Conservation (phyloP, 1,140 invertebrate genomes). For the Apocrypta bakeri region DNA sequence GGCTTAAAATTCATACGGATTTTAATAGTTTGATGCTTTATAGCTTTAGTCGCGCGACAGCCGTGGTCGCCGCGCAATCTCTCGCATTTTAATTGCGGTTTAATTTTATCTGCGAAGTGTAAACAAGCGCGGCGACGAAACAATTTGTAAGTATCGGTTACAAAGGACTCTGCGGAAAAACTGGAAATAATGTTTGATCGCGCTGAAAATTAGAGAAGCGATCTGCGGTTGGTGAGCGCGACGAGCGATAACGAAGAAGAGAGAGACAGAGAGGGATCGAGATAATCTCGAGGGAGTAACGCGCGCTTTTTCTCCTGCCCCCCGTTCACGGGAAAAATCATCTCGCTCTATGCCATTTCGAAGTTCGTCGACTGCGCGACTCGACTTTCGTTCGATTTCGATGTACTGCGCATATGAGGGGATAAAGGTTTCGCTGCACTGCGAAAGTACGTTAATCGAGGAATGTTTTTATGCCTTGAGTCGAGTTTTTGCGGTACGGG, state of each 20-base stretch:
- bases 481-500: not conserved
- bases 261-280: conserved; percentile 21
- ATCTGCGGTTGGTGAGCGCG: conserved; percentile 51
- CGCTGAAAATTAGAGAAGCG: conserved; percentile 67
- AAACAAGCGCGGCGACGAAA: conserved; percentile 46
- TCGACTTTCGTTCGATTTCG: not conserved
- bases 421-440: not conserved
- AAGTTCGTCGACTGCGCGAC: conserved; percentile 51
- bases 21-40: not conserved
- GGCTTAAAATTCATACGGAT: conserved; percentile 2
- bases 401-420: not conserved
- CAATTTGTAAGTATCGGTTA: conserved; percentile 65
- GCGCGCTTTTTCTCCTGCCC: conserved; percentile 39
- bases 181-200: conserved; percentile 67
- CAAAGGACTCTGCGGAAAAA: conserved; percentile 49
- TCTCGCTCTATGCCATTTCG: conserved; percentile 58
- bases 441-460: not conserved
- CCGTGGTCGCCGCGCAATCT: not conserved
- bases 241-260: conserved; percentile 48
- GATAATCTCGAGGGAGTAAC: conserved; percentile 51
- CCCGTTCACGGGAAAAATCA: conserved; percentile 54
- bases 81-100: not conserved
- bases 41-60: not conserved
- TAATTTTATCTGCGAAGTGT: not conserved
- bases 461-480: not conserved